These are phyloP conservation scores for Acleris laterana DNA, from an alignment of 2,888 invertebrate genomes.

Conservation along the genomic window DNA sequence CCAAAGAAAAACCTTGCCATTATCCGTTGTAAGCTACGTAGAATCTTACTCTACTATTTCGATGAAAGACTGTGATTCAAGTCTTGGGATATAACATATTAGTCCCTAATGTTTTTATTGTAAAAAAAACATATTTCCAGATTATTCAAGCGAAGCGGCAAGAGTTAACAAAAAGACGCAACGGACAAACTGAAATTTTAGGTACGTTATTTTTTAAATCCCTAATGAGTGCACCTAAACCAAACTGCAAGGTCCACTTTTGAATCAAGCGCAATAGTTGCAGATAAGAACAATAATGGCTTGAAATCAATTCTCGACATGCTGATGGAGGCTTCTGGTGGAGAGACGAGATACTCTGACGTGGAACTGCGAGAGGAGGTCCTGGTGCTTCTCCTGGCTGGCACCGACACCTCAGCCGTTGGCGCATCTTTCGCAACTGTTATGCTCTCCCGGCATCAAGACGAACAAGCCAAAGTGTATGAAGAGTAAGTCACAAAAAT, in stretches of 20 bases:
- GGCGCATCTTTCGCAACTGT: background rate
- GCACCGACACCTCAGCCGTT: background rate
- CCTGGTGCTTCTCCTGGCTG: background rate
- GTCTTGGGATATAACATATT: background rate
- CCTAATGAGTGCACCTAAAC: background rate
- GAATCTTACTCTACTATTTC: too few species aligned
- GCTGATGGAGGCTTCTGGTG: background rate
- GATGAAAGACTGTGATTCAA: too few species aligned
- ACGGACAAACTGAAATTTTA: background rate
- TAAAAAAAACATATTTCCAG: background rate
- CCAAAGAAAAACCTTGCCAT: too few species aligned
- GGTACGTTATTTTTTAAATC: background rate
- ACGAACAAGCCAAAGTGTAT: conserved; percentile 1
- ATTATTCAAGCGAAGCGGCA: background rate
- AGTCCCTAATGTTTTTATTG: background rate
- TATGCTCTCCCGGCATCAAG: background rate
- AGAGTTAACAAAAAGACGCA: background rate
- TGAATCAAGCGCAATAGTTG: background rate
- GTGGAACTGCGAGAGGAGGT: background rate
- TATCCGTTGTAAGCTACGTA: too few species aligned
- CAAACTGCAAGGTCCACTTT: too few species aligned
- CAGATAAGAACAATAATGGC: background rate
- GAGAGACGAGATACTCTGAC: background rate
- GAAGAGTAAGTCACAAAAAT: background rate
- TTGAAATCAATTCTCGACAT: background rate